Evolutionary conservation across 2,113 vertebrate species (phyloP).

Genomic region (Myotis yumanensis): DNA sequence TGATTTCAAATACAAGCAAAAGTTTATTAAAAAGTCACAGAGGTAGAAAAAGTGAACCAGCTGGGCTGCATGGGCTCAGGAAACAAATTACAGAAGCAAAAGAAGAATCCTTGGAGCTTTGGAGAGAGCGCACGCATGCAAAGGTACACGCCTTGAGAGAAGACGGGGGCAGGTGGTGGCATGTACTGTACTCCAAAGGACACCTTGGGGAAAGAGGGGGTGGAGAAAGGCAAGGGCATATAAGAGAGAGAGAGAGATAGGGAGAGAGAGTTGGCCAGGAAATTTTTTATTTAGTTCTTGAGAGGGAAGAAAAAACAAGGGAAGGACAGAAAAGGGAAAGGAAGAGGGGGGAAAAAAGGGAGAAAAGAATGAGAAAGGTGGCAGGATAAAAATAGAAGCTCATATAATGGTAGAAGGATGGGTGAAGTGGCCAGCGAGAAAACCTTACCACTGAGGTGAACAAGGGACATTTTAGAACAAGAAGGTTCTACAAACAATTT

Average conservation of each 20-base stretch:
- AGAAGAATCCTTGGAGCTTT: not conserved
- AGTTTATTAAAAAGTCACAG: not conserved
- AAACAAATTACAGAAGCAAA: not conserved
- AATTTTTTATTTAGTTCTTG: not conserved
- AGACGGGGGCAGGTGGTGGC: not conserved
- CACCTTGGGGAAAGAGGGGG: not conserved
- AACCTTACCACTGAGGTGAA: not conserved
- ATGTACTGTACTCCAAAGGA: not conserved
- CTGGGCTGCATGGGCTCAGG: not conserved
- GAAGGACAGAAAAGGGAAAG: not conserved
- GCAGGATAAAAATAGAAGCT: not conserved
- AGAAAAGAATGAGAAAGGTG: not conserved
- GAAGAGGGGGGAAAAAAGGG: not conserved
- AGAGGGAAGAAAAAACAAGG: not conserved
- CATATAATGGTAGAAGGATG: not conserved
- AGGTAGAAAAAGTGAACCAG: not conserved
- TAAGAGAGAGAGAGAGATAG: no score
- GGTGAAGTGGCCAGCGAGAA: not conserved
- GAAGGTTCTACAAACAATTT: not conserved
- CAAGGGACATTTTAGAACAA: not conserved
- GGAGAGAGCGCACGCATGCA: not conserved
- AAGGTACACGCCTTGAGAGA: not conserved
- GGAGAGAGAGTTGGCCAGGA: not conserved
- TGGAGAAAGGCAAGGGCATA: not conserved
- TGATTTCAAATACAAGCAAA: not conserved